Evolutionary conservation across 1,140 invertebrate genomes (phyloP), one percentile per base, ranked within the genome.

Genomic region (Ips nitidus): DNA sequence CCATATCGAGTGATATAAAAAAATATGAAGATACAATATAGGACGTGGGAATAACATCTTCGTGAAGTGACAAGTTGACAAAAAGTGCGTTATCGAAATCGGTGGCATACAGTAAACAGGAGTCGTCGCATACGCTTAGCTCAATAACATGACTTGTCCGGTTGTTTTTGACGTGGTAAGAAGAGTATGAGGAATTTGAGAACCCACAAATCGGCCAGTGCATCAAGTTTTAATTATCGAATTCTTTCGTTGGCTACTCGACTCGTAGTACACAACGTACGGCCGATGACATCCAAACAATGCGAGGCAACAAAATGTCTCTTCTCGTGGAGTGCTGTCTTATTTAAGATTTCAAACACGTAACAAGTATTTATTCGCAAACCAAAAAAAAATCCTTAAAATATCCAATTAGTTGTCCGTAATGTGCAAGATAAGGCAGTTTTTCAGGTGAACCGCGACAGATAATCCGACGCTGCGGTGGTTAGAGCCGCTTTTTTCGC

Each of bases 351-450:
- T 76, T 75, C 74, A 73, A 69, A 73, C 75, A 76, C 75, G 74
- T 73, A 73, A 47, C 55, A 65, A 71, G 74, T 76, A 76, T 76
- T 76, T 75, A 76, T 76, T 76, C 74, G 70, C 69, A 71, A 73
- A 74, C 67, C 64, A 66, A 60, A 75, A 76, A 75, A 76, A 76
- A 76, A 76, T 75, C 69, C 74, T 76, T 75, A 75, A 76, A 76
- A 76, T 75, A 76, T 76, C 75, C 75, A 76, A 76, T 76, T 76
- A 76, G 75, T 76, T 70, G 75, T 76, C 70, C 72, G 74, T 76
- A 76, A 76, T 76, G 75, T 75, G 75, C 75, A 76, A 76, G 75
- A 76, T 76, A 76, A 76, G 74, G 72, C 73, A 71, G 72, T 76
- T 76, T 76, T 76, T 76, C 63, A 73, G 72, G 57, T 70, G 69